Evolutionary conservation across 2,888 invertebrate genomes (phyloP).

Genomic region (Drosophila anomalata): DNA sequence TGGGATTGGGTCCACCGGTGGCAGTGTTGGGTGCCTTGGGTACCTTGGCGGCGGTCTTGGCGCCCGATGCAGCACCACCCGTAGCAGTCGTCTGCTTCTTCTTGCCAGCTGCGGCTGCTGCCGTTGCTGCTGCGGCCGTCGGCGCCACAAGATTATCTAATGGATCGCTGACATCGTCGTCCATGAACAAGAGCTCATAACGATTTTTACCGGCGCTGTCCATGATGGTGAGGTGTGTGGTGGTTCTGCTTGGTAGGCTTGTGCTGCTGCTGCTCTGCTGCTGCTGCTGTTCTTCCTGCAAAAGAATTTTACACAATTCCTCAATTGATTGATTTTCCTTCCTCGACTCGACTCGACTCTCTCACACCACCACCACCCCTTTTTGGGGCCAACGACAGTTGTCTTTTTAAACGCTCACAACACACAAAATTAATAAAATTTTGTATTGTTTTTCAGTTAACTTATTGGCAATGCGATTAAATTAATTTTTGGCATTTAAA

Average conservation of each 20-base stretch:
- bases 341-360: constrained; percentile 8
- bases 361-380: constrained; percentile 12
- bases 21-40: constrained; percentile 23
- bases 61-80: constrained; percentile 52
- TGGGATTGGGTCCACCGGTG: constrained; percentile 46
- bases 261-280: constrained; percentile 35
- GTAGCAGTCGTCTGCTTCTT: constrained; percentile 44
- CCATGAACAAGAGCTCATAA: constrained; percentile 84
- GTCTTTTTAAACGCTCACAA: constrained; percentile 49
- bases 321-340: constrained; percentile 48
- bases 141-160: constrained; percentile 83
- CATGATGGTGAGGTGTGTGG: constrained; percentile 70
- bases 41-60: constrained; percentile 53
- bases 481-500: constrained; percentile 12
- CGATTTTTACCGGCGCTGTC: constrained; percentile 84
- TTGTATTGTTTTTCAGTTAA: not conserved
- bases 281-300: constrained; percentile 34
- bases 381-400: constrained; percentile 4
- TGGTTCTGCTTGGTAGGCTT: constrained; percentile 31
- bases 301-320: constrained; percentile 38
- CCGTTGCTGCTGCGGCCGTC: constrained; percentile 61
- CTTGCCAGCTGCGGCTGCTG: constrained; percentile 48
- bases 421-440: constrained; percentile 14
- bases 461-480: not conserved
- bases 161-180: constrained; percentile 84